Percentiles rank a stretch among this genome's conserved stretches.
Conservation (phyloP, 2,113 vertebrate species). For the Piaya cayana region DNA sequence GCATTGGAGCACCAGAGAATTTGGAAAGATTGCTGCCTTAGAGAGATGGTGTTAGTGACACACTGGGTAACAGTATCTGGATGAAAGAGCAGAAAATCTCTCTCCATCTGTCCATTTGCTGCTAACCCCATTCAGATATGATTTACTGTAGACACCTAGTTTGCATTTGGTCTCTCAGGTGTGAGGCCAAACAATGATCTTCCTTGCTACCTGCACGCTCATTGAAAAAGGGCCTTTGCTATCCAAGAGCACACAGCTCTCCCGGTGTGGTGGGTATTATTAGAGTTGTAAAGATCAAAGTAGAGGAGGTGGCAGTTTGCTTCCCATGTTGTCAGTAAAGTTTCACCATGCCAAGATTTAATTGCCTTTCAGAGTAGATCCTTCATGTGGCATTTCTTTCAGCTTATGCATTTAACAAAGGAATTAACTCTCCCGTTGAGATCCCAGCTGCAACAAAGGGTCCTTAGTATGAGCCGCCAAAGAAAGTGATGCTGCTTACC, state of each 20-base stretch:
- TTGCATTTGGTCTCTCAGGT: neutral
- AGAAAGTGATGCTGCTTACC: neutral
- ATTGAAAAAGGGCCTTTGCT: neutral
- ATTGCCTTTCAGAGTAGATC: neutral
- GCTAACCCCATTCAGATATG: neutral
- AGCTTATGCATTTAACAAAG: neutral
- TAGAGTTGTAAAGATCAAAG: neutral
- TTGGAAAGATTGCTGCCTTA: neutral
- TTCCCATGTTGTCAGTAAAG: neutral
- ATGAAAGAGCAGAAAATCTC: conserved; percentile 1
- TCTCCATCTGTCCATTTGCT: neutral
- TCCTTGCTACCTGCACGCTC: neutral
- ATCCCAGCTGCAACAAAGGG: neutral
- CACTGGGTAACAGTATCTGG: neutral
- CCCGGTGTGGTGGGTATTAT: neutral
- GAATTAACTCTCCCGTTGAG: neutral
- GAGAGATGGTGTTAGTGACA: neutral
- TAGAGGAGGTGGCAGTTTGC: neutral
- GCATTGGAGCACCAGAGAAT: neutral
- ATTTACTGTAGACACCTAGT: conserved; percentile 12
- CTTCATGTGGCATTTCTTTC: neutral
- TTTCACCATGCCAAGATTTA: conserved; percentile 12
- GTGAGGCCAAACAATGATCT: neutral
- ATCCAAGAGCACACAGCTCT: neutral
- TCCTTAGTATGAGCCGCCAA: neutral